Conservation (phyloP, 2,888 invertebrate genomes). For the Platycheirus rosarum region DNA sequence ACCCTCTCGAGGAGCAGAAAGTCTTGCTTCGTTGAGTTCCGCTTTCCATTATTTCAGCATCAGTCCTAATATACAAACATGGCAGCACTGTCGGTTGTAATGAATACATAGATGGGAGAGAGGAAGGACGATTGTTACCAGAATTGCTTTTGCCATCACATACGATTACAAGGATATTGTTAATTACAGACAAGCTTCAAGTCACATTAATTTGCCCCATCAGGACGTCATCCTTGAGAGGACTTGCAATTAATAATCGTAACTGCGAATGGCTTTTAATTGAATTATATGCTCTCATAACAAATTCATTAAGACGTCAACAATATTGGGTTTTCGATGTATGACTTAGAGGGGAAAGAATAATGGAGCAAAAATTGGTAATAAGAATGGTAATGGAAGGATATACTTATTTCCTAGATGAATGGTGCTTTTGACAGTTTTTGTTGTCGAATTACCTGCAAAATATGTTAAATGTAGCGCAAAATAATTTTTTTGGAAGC, state of each 20-base stretch:
- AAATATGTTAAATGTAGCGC: constrained; percentile 20
- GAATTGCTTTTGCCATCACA: background rate
- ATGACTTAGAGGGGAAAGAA: background rate
- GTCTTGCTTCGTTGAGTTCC: background rate
- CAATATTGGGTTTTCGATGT: constrained; percentile 20
- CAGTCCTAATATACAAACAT: too few relatives aligned
- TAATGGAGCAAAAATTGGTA: too few relatives aligned
- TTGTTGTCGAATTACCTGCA: constrained; percentile 10
- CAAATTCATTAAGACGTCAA: constrained; percentile 50
- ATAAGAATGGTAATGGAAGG: constrained; percentile 8
- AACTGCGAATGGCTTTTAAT: constrained; percentile 52
- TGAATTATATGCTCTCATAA: constrained; percentile 55
- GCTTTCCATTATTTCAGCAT: constrained; percentile 13
- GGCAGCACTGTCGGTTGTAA: too few relatives aligned
- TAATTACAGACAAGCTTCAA: constrained; percentile 46
- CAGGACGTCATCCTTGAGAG: constrained; percentile 29
- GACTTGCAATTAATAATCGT: constrained; percentile 63
- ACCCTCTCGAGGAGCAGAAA: background rate
- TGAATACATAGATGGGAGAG: too few relatives aligned
- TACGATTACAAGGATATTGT: constrained; percentile 10
- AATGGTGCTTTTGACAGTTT: constrained; percentile 8
- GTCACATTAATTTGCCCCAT: constrained; percentile 34
- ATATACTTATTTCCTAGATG: background rate
- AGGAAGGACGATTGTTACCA: background rate
- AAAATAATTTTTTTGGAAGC: too few relatives aligned